Evolutionary conservation across 2,797 vertebrate genomes (phyloP), one percentile per base, ranked within the genome.

Genomic region (Heliangelus exortis): DNA sequence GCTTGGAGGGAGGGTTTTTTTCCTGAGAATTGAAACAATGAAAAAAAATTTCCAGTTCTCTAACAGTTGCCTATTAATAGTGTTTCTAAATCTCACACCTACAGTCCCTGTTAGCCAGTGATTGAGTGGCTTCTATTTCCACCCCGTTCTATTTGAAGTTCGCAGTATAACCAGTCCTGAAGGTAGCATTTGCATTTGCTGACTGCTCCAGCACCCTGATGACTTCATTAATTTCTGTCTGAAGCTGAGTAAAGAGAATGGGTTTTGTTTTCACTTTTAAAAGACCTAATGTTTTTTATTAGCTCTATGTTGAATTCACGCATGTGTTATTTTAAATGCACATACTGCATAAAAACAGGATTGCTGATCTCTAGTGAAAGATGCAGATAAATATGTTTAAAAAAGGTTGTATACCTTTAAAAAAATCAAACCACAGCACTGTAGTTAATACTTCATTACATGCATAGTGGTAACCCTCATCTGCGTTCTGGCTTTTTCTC

Each of bases 201-300:
- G 58, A 61, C 79, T 65, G 41, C 79, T 92, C 34, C 58, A 73
- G 61, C 76, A 84, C 66, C 48, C 58, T 91, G 73, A 85, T 93
- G 87, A 78, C 55, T 90, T 93, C 54, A 74, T 93, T 92, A 83
- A 72, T 85, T 88, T 93, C 68, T 90, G 29, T 83, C 33, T 90
- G 63, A 77, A n/a, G 17, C 47, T 87, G 31, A 74, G 26, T 23
- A 88, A 92, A 5, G 66, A 81, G 48, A 69, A 73, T 50, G 41
- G 19, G 12, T 3, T 92, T 87, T 80, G 43, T 12, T 86, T 94
- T 92, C 68, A 39, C 23, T 92, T 61, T 92, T 65, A 74, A 83
- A 9, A 65, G 53, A 58, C 33, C 25, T 90, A n/a, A 15, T 90
- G 25, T 26, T 75, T 95, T 92, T 83, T 80, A 39, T 74, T 72